Conservation (phyloP, 2,888 invertebrate genomes). For the Drosophila heteroneura region DNA sequence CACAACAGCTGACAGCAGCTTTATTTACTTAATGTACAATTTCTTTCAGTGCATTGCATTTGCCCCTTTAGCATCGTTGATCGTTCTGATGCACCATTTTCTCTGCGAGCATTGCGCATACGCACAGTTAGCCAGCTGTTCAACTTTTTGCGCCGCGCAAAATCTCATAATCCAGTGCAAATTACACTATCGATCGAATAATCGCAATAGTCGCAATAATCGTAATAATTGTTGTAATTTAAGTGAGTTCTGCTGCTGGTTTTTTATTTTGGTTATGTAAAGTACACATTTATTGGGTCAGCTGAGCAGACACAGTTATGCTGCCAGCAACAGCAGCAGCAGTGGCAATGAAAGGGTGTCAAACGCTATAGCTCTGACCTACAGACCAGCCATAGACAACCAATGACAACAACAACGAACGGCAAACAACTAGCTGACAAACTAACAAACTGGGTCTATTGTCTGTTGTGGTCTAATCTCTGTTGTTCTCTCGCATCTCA, state of each 20-base stretch:
- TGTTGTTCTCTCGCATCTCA: slow-evolving; percentile 42
- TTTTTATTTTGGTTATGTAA: slow-evolving; percentile 50
- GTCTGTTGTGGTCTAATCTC: slow-evolving; percentile 43
- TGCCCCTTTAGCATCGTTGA: background rate
- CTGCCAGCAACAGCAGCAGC: background rate
- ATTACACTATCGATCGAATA: slow-evolving; percentile 20
- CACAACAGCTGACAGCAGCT: background rate
- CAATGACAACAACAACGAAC: slow-evolving; percentile 8
- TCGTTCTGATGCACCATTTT: slow-evolving; percentile 31
- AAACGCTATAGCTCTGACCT: slow-evolving; percentile 63
- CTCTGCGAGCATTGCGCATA: slow-evolving; percentile 44
- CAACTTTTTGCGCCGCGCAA: slow-evolving; percentile 10
- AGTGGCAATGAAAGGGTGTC: slow-evolving; percentile 60
- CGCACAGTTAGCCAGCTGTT: slow-evolving; percentile 53
- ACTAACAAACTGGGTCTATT: slow-evolving; percentile 49
- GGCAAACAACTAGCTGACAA: slow-evolving; percentile 14
- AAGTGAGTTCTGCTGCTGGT: slow-evolving; percentile 13
- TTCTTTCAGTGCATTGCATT: slow-evolving; percentile 12
- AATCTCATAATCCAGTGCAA: slow-evolving; percentile 19
- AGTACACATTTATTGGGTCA: slow-evolving; percentile 48
- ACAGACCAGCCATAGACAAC: slow-evolving; percentile 43
- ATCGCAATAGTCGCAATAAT: background rate
- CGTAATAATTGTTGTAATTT: slow-evolving; percentile 33
- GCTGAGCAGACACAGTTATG: slow-evolving; percentile 31
- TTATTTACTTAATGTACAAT: background rate